Conservation (phyloP, 1,140 invertebrate genomes). For the Megalopta genalis region DNA sequence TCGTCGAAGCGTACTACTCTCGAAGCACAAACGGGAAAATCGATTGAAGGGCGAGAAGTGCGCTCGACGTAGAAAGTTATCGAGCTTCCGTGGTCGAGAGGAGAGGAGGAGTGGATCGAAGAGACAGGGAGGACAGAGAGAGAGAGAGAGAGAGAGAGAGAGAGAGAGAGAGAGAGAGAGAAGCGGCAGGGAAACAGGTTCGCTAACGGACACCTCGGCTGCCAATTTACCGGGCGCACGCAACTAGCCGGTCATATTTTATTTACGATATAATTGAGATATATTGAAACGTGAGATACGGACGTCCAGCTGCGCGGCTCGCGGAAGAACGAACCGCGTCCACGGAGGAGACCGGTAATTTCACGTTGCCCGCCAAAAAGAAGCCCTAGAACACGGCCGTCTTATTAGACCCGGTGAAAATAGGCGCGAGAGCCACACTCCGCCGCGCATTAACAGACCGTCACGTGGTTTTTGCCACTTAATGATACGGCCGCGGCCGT, state of each 20-base stretch:
- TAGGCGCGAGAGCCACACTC: slow-evolving; percentile 6
- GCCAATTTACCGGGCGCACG: slow-evolving; percentile 72
- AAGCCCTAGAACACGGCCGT: slow-evolving; percentile 43
- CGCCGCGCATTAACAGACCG: background rate
- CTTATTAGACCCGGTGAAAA: slow-evolving; percentile 54
- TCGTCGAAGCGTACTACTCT: too few species aligned
- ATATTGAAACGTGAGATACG: slow-evolving; percentile 74
- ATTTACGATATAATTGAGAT: slow-evolving; percentile 79
- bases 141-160: too few species aligned
- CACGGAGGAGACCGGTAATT: slow-evolving; percentile 56
- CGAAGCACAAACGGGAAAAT: too few species aligned
- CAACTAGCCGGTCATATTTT: slow-evolving; percentile 75
- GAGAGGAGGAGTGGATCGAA: too few species aligned
- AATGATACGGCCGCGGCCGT: slow-evolving; percentile 5
- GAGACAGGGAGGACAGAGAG: too few species aligned
- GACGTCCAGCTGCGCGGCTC: slow-evolving; percentile 69
- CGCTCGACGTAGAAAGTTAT: too few species aligned
- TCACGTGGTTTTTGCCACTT: slow-evolving; percentile 4
- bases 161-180: slow-evolving; percentile 13
- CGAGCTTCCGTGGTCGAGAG: too few species aligned
- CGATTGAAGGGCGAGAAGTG: too few species aligned
- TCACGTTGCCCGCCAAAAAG: slow-evolving; percentile 62
- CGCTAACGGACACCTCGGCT: slow-evolving; percentile 70
- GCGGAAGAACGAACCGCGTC: slow-evolving; percentile 50
- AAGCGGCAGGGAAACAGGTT: slow-evolving; percentile 63